Base-by-base conservation (phyloP, 2,797 vertebrate genomes). In the Nannoperca australis region DNA sequence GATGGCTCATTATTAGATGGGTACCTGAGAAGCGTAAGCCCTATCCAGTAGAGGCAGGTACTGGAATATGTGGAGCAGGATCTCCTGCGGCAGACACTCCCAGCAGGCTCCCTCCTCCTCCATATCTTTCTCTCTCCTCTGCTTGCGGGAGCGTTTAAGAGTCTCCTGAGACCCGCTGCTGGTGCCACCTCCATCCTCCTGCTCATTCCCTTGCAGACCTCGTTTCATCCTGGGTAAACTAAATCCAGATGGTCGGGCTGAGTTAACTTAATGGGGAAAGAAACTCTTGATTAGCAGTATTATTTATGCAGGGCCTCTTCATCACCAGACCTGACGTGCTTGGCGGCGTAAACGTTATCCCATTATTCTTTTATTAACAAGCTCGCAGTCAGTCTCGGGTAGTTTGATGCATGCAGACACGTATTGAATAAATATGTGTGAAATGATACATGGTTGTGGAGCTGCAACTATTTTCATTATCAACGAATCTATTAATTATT, bases 31-130 rank as follows among this genome's bases (percentile, higher is more conserved):
- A 4, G 98, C 97, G 27, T 95, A 97, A 51, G 97, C 97, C 44
- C 97, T 94, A 84, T 99, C 97, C 82, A 99, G 94, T 38, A 99
- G 96, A 47, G 98, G 97, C 83, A 99, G 91, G 88, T 96, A 97
- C 94, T 98, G 97, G 82, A 99, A 98, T 66, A 99, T 92, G 62
- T 97, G 97, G 36, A 98, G 95, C 85, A 99, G 93, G 50, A 98
- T 94, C 87, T 99, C 97, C 84, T 97, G 97, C 10, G 97, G 96
- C 49, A 99, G 74, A 85, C 65, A 59, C 49, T 91, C 84, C 91
- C 91, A 92, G 30, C 2, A 12, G 78, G 40, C 47, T 58, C 70
- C 68, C 47, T 86, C 69, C 47, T 38, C 50, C 17, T 77, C 76
- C 7, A 36, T 45, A n/a, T 87, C 81, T 18, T 86, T 73, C 59